Evolutionary conservation across 2,113 vertebrate genomes (phyloP).

Genomic region (Prunella himalayana): DNA sequence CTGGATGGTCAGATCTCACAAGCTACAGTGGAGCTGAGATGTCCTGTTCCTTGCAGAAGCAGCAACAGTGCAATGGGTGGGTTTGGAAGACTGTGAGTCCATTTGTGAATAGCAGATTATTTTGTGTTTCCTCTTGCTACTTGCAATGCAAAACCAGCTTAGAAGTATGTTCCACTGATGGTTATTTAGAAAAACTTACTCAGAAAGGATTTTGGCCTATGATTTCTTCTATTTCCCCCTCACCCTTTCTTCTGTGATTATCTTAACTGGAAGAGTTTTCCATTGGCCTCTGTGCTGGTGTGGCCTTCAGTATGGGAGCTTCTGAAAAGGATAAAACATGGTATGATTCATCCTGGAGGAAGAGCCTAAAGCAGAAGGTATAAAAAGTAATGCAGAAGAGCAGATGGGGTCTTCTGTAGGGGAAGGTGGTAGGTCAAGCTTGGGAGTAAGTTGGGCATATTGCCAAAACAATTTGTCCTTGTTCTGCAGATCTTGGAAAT

Average conservation of each 20-base stretch:
- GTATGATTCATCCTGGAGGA: not conserved
- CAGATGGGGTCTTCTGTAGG: not conserved
- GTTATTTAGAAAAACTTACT: not conserved
- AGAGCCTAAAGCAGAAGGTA: not conserved
- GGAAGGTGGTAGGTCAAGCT: not conserved
- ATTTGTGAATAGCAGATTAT: not conserved
- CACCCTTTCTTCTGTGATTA: not conserved
- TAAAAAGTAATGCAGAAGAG: not conserved
- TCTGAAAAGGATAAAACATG: not conserved
- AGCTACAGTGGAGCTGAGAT: not conserved
- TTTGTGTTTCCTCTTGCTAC: not conserved
- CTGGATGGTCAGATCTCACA: not conserved
- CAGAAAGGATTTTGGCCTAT: not conserved
- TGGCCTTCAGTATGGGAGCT: not conserved
- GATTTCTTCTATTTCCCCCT: not conserved
- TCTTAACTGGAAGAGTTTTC: not conserved
- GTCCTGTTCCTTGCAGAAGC: not conserved
- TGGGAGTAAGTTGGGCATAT: not conserved
- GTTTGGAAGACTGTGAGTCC: not conserved
- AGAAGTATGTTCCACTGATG: not conserved
- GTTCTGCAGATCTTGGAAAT: not conserved
- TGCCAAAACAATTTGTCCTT: slow-evolving; percentile 14
- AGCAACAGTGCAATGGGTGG: not conserved
- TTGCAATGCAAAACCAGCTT: not conserved
- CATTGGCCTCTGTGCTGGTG: not conserved